phyloP scores from a whole-genome alignment of 37 sponge, comb jelly and placozoan genomes.

The Lycopodina hypogea region DNA sequence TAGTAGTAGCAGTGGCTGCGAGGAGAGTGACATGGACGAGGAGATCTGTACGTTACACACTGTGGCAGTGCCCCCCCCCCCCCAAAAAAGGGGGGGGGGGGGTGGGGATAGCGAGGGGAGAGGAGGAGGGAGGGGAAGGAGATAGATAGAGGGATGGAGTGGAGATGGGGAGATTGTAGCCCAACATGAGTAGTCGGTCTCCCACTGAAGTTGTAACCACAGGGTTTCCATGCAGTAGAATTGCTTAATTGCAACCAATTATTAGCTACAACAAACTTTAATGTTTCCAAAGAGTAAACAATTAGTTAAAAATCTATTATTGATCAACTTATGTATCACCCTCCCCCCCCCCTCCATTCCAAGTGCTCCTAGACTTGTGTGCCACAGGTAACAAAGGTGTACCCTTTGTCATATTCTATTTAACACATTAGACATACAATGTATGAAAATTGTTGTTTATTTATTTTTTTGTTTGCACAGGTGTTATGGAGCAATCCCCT shows the following conservation, averaged over 20 bases:
- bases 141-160: slow-evolving; percentile 10
- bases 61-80: too few species aligned
- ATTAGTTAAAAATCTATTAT: too few species aligned
- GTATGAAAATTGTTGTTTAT: neutral
- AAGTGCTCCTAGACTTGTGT: too few species aligned
- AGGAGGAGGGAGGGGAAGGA: slow-evolving; percentile 13
- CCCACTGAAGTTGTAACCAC: too few species aligned
- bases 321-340: too few species aligned
- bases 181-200: too few species aligned
- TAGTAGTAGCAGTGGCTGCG: slow-evolving; percentile 21
- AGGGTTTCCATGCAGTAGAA: too few species aligned
- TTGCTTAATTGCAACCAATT: too few species aligned
- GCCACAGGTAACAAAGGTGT: too few species aligned
- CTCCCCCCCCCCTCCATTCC: too few species aligned
- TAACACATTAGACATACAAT: neutral
- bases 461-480: neutral
- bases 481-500: slow-evolving; percentile 11
- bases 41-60: neutral
- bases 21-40: slow-evolving; percentile 21
- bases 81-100: slow-evolving; percentile 34
- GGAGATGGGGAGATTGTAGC: neutral
- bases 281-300: too few species aligned
- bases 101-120: slow-evolving; percentile 6
- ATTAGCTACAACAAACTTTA: too few species aligned
- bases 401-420: neutral